Base-by-base conservation (phyloP, 2,888 invertebrate species). In the Dicyrtoma fusca region DNA sequence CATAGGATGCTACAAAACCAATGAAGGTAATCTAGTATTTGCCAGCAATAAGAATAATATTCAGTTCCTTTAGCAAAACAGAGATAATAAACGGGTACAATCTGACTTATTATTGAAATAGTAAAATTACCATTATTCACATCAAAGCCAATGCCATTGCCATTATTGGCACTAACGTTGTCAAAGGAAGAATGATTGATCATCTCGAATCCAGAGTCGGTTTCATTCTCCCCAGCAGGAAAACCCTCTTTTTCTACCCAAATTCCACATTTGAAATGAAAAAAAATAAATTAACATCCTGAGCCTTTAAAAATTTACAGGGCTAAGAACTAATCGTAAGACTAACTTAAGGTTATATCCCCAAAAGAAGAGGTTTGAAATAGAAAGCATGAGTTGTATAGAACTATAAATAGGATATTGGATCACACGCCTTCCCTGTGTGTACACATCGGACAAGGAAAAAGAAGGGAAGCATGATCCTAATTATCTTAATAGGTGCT, bases 171-270 rank as follows among this genome's bases (percentile, higher is more conserved):
- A 44, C 13, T 51, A 8, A 34, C 34, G 25, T 69, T 51, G 64
- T 74, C 73, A 71, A 69, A 71, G 47, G 73, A 75, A 23, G 74
- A 66, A 74, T 75, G 75, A 74, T 71, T 75, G 72, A 75, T 69
- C 75, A 75, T 75, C 66, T 75, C 75, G 59, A 75, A 75, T 64
- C 75, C 75, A 68, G 74, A 75, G 62, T 75, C 75, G 61, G 57
- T 53, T 53, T 75, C 75, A 70, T 70, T 66, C 47, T 75, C 75
- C 49, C 71, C 64, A 63, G 66, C 59, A 66, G 65, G 53, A 51
- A 72, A 72, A 72, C 61, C 47, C 34, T 63, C 71, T 55, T 57
- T 65, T 23, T 70, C 71, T 65, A 51, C 59, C 42, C 65, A 65
- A 51, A 55, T 68, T 55, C 23, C 34, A 14, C 42, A 68, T 68